These are phyloP conservation scores for Aphelenchoides avenae DNA, from an alignment of 1,140 invertebrate species.

Conservation along the genomic window DNA sequence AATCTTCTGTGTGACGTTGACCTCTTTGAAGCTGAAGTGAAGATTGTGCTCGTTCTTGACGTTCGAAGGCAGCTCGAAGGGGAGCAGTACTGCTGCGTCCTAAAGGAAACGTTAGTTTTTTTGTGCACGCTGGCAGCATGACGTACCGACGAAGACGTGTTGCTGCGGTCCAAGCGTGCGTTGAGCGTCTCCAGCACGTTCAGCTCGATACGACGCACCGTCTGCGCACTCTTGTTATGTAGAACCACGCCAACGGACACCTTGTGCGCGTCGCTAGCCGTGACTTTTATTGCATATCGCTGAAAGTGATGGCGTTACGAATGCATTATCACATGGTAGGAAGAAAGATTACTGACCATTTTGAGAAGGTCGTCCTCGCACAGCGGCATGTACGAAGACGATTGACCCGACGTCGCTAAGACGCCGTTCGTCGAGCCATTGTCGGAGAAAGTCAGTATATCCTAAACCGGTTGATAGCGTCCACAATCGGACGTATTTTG, in stretches of 20 bases:
- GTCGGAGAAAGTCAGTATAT: too few relatives aligned
- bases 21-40: slow-evolving; percentile 20
- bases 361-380: neutral
- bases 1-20: slow-evolving; percentile 19
- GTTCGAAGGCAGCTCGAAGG: slow-evolving; percentile 26
- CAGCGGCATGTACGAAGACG: neutral
- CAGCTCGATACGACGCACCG: slow-evolving; percentile 12
- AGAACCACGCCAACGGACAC: slow-evolving; percentile 11
- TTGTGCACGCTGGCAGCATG: too few relatives aligned
- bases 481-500: too few relatives aligned
- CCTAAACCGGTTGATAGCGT: too few relatives aligned
- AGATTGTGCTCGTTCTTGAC: slow-evolving; percentile 24
- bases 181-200: slow-evolving; percentile 17
- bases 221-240: slow-evolving; percentile 8
- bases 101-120: neutral
- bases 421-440: too few relatives aligned
- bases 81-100: slow-evolving; percentile 2
- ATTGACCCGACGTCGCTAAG: neutral
- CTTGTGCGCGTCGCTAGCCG: slow-evolving; percentile 11
- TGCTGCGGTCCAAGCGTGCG: slow-evolving; percentile 1
- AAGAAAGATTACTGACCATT: slow-evolving; percentile 1
- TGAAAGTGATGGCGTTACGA: slow-evolving; percentile 6
- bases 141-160: neutral
- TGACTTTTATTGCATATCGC: slow-evolving; percentile 16
- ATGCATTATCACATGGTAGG: neutral